Base-by-base conservation (phyloP, 2,888 invertebrate species). In the Itoplectis maculator region DNA sequence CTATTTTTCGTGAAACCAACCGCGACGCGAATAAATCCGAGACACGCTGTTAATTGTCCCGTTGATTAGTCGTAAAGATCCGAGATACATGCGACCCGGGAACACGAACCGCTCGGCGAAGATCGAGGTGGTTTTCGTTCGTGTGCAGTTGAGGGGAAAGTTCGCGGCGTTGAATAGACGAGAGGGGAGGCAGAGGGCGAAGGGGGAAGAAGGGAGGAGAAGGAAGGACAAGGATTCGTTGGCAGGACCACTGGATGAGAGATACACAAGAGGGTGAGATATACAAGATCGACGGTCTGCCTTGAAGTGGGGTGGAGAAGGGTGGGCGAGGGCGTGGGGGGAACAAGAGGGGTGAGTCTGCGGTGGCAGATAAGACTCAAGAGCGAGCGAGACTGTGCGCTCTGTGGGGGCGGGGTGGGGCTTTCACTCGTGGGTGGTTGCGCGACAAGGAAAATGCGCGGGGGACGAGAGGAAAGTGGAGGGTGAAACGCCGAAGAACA, bases 311-410 rank as follows among this genome's bases (percentile, higher is more conserved):
- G 82, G 83, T 75, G 65, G 76, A 49, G 76, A 70, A 47, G 82
- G 42, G 77, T 2, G 29, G 29, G 29, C 5, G 5, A 29, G 5
- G 29, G 29, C 29, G 85, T 82, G 89, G 85, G 82, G 83, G 73
- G 65, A 72, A 49, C 76, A 70, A 47, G 82, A 37, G 77, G 87
- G 87, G 87, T 82, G 89, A 89, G 91, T 89, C 90, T 91, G 91
- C 87, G 91, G 91, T 89, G 84, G 88, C 86, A 89, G 92, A 92
- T 91, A 92, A 91, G 92, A 88, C 68, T 68, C 68, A 42, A 63
- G 61, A 61, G 47, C 59, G 68, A 66, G 68, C 37, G 56, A 69
- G 72, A 72, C 51, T 54, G 77, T n/a, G 70, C 74, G 76, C 47
- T 74, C 78, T 73, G 79, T 73, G 81, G 63, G 76, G n/a, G n/a